Base-by-base conservation (phyloP, 2,113 vertebrate genomes). In the Corythoichthys haematopterus region DNA sequence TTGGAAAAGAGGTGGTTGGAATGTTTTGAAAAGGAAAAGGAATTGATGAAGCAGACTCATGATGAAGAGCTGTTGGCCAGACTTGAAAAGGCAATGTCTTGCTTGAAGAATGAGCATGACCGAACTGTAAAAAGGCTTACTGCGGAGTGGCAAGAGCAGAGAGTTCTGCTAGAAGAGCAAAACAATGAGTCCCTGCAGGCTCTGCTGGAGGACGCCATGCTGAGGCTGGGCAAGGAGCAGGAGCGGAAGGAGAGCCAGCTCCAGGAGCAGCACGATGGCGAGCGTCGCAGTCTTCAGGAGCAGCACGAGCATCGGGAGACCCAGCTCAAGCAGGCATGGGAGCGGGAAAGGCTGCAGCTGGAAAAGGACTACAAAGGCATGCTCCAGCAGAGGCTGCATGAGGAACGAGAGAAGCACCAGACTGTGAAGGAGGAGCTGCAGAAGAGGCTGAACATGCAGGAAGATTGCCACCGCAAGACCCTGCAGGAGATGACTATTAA, bases 91-190 rank as follows among this genome's bases (percentile, higher is more conserved):
- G 84, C 77, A 12, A 80, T 65, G 65, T 68, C 69, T 15, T 74
- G 12, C 71, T 82, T 80, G 53, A 75, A 87, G 57, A 70, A 76
- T 2, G 88, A 91, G 0, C 75, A 90, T 46, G 79, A 85, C 2
- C 82, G 90, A 76, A 51, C 71, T 0, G 81, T 85, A 33, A 74
- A 64, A 70, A 80, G 2, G 2, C 78, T 92, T 14, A 75, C 73
- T 0, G 81, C 92, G 71, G 84, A 88, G 79, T 90, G 89, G 84
- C 85, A 92, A 46, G 86, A 87, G 0, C 92, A 94, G 61, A 79
- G 86, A 77, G 70, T 80, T 45, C 85, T 3, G 28, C 66, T 95
- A 60, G 86, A 80, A 33, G 90, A 93, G 28, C 72, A 87, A 35
- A 33, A 79, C 20, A 80, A 90, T 15, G 88, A 87, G 77, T 69